Evolutionary conservation across 2,888 invertebrate genomes (phyloP).

Genomic region (Euproctis similis): DNA sequence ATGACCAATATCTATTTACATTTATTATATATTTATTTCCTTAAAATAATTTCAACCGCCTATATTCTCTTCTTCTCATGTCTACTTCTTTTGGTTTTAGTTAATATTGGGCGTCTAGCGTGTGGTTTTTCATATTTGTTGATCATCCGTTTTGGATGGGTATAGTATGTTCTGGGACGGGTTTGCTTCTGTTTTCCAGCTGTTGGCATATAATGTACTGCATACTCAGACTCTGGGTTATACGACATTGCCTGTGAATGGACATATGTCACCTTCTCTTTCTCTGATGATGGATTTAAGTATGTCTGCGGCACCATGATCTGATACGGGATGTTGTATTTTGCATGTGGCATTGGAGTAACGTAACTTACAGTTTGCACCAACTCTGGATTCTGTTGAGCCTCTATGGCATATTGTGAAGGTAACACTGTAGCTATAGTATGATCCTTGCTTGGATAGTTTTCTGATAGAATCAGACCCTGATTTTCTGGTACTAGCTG

Average conservation of each 20-base stretch:
- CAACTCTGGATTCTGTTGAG: conserved; percentile 28
- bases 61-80: conserved; percentile 40
- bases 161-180: too few species aligned
- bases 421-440: conserved; percentile 74
- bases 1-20: conserved; percentile 25
- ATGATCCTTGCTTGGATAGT: conserved; percentile 75
- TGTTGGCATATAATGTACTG: conserved; percentile 41
- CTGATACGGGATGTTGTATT: conserved; percentile 55
- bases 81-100: conserved; percentile 35
- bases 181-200: conserved; percentile 31
- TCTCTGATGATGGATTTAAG: conserved; percentile 43
- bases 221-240: conserved; percentile 50
- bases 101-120: too few species aligned
- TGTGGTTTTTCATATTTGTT: conserved; percentile 32
- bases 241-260: conserved; percentile 52
- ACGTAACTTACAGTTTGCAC: conserved; percentile 62
- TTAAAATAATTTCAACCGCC: conserved; percentile 13
- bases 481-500: conserved; percentile 30
- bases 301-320: conserved; percentile 66
- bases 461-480: conserved; percentile 64
- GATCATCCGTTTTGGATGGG: conserved; percentile 56
- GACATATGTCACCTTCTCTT: conserved; percentile 58
- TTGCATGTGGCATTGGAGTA: conserved; percentile 54
- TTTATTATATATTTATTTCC: conserved; percentile 27
- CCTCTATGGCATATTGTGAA: conserved; percentile 36